phyloP scores from a whole-genome alignment of 2,113 vertebrate species.

The Pseudois nayaur region DNA sequence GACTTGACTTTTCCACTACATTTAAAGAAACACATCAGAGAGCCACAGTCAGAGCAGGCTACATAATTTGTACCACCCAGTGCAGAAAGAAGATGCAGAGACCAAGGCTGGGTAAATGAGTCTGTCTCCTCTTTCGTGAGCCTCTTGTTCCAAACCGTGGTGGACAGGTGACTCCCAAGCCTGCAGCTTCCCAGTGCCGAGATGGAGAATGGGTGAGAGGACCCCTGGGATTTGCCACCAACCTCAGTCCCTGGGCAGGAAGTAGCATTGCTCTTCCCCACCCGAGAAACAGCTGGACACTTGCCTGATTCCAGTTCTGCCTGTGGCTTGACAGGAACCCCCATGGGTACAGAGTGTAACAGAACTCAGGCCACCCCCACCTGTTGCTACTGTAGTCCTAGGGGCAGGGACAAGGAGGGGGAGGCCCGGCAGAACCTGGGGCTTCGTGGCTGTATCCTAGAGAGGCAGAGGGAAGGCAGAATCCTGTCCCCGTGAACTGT shows the following conservation, averaged over 20 bases:
- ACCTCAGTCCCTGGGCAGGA: background rate
- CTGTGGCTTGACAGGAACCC: background rate
- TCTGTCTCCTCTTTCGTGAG: background rate
- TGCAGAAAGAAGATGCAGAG: background rate
- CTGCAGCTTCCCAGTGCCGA: background rate
- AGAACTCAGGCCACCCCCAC: background rate
- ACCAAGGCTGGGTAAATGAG: background rate
- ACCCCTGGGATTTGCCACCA: background rate
- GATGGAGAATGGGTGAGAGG: background rate
- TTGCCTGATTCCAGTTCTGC: background rate
- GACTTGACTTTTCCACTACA: conserved; percentile 24
- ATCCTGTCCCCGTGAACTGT: background rate
- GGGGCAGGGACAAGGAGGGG: background rate
- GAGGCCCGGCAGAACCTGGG: background rate
- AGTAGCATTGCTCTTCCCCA: background rate
- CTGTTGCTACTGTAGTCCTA: background rate
- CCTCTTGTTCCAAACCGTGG: background rate
- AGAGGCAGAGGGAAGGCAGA: background rate
- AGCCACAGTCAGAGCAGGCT: background rate
- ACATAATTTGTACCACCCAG: background rate
- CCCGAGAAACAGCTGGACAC: background rate
- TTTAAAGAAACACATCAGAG: background rate
- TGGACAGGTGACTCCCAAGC: background rate
- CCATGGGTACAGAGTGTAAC: background rate
- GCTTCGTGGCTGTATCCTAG: background rate